Base-by-base conservation (phyloP, 2,888 invertebrate genomes). In the Eutolmus rufibarbis region DNA sequence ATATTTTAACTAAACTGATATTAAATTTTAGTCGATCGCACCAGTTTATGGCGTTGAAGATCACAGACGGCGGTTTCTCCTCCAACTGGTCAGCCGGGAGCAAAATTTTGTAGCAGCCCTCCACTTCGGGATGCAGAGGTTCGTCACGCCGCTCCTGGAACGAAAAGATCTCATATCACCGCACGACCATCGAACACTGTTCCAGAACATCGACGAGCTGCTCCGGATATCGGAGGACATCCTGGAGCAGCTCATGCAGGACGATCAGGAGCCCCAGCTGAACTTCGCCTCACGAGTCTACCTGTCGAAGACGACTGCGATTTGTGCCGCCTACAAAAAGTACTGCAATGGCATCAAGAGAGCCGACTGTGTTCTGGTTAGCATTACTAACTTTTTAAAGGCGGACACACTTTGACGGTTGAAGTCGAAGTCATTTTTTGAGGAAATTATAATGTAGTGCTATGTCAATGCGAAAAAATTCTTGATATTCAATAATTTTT, bases 141-240 rank as follows among this genome's bases (percentile, higher is more conserved):
- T 97, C 91, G 95, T 96, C 77, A 95, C 95, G 0, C 96, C 97
- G 0, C 92, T 97, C 89, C 94, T 94, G 5, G 97, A 97, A 90
- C 94, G 96, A 87, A 95, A 95, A 82, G 97, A 97, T 91, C 94
- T 97, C 14, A 95, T 97, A 86, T 95, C 95, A 2, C 94, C 95
- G 1, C 94, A 94, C 85, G 97, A 97, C 91, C 97, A 97, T 92
- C 94, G 95, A 91, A 94, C 96, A 51, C 93, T 97, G 87, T 97
- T 97, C 92, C 97, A 97, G 93, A 97, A 97, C 92, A 94, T 96
- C 90, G 97, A 97, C 92, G 97, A 97, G 94, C 95, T 96, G 92
- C 90, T 92, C 89, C 90, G 96, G 90, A 93, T 97, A 90, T 96
- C 97, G 0, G 97, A 97, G 92, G 97, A 97, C 90, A 95, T 97